Base-by-base conservation (phyloP, 37 sponge, comb jelly and placozoan species). In the Beroe ovata region DNA sequence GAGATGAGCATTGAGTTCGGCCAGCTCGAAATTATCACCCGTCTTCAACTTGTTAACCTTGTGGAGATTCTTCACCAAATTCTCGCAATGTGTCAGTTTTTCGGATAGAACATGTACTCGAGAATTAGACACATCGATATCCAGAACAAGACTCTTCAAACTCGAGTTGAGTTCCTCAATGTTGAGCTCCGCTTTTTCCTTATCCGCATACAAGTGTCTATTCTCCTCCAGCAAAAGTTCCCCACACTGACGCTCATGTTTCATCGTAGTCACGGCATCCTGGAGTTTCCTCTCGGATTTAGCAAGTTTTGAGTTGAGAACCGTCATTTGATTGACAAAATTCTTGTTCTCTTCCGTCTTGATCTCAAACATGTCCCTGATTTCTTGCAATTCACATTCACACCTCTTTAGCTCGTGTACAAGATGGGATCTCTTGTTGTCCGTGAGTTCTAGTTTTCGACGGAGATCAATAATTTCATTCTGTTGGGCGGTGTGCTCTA, bases 391-490 rank as follows among this genome's bases (percentile, higher is more conserved):
- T 20, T 77, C 84, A 77, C 47, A n/a, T 23, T 77, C 84, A 20
- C 54, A 77, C 21, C 84, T 77, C 84, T 77, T 77, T 26, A 77
- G 54, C 47, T 77, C 84, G 47, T 77, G 84, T 2, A 77, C 84
- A 22, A 77, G 84, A 20, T 77, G 84, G n/a, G 84, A 30, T 77
- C 84, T 77, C 84, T 77, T 77, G 84, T 77, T 77, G 41, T 77
- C 84, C 3, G 84, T 77, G 8, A 77, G 54, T 42, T 77, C 84
- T 23, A 77, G 28, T 25, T 77, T 77, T 35, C 84, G 26, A 14
- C 84, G 26, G 54, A 77, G 23, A 20, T 77, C 84, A 33, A 42
- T 36, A 25, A 77, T 77, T 54, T 77, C 84, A 25, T 77, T 77
- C 28, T 77, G 84, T 42, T 42, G 84, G 33, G 84, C 84, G 21